Evolutionary conservation across 2,888 invertebrate genomes (phyloP).

Genomic region (Microplitis deprimator): DNA sequence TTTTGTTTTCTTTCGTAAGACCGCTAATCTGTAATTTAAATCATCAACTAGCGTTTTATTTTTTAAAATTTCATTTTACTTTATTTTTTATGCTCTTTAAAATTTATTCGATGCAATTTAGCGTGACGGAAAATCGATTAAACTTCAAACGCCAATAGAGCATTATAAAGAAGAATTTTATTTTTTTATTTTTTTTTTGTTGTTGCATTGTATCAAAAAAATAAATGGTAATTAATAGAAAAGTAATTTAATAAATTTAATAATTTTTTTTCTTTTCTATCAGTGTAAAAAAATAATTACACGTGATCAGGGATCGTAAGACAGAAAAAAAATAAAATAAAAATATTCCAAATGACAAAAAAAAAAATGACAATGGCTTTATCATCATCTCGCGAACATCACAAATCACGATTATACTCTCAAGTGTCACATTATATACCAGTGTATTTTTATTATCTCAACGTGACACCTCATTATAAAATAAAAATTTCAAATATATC

Average conservation of each 20-base stretch:
- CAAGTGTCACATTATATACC: conserved; percentile 30
- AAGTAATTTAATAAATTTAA: background rate
- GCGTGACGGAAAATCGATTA: conserved; percentile 4
- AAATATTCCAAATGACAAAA: conserved; percentile 5
- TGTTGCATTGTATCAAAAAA: background rate
- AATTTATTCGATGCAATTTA: conserved; percentile 10
- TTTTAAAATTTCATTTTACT: background rate
- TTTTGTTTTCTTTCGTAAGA: background rate
- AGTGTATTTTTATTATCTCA: conserved; percentile 11
- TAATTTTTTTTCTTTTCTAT: background rate
- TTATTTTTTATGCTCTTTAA: background rate
- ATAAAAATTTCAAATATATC: conserved; percentile 26
- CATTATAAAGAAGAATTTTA: background rate
- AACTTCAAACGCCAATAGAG: conserved; percentile 1
- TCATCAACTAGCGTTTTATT: background rate
- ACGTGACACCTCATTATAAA: conserved; percentile 31
- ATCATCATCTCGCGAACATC: conserved; percentile 18
- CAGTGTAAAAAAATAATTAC: background rate
- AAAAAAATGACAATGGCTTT: conserved; percentile 17
- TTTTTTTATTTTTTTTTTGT: background rate
- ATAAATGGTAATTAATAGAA: background rate
- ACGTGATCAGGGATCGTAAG: background rate
- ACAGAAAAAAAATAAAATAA: conserved; percentile 5
- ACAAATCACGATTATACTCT: conserved; percentile 26
- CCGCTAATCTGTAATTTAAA: background rate